Conservation (phyloP, 2,113 vertebrate species). For the Microtus montanus region DNA sequence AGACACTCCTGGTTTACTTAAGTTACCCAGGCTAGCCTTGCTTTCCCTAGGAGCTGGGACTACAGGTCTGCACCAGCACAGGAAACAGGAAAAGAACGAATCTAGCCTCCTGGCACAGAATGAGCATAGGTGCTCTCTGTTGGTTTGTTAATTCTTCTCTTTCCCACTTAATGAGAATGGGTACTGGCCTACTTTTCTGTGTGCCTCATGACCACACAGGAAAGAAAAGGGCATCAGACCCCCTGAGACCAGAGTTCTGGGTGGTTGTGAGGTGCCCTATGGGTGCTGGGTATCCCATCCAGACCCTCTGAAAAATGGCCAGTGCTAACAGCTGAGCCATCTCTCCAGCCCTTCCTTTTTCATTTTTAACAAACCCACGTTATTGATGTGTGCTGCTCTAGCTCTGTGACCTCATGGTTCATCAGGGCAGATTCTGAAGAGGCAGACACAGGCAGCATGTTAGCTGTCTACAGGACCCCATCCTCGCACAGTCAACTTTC, state of each 20-base stretch:
- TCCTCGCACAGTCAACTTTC: not conserved
- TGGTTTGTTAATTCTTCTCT: not conserved
- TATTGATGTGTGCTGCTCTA: not conserved
- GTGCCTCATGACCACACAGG: not conserved
- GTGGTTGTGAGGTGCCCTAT: not conserved
- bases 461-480: not conserved
- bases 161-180: not conserved
- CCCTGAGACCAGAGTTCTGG: not conserved
- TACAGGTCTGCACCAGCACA: not conserved
- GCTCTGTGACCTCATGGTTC: not conserved
- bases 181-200: not conserved
- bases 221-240: not conserved
- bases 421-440: not conserved
- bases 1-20: not conserved
- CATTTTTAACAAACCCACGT: not conserved
- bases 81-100: not conserved
- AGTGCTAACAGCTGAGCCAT: not conserved
- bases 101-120: not conserved
- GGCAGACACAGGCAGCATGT: not conserved
- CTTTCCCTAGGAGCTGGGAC: not conserved
- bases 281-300: not conserved
- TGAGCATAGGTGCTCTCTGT: no score
- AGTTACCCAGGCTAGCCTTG: not conserved
- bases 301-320: not conserved
- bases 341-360: not conserved